Percentiles rank a stretch among this genome's conserved stretches.
These are phyloP conservation scores for Orius insidiosus DNA, from an alignment of 1,140 invertebrate species.

Conservation along the genomic window DNA sequence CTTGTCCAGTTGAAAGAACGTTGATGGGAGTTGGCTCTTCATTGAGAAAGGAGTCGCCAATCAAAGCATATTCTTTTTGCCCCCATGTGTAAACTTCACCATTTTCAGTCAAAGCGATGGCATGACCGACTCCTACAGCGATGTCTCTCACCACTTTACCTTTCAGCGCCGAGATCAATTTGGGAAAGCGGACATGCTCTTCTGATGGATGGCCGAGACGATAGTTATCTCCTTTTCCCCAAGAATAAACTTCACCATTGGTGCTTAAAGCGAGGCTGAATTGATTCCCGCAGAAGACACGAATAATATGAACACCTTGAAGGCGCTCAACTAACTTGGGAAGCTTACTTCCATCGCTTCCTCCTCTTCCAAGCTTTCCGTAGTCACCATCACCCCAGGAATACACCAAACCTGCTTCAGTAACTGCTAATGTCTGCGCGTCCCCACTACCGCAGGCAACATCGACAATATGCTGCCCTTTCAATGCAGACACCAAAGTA, in stretches of 20 bases:
- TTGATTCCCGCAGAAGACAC: conserved; percentile 70
- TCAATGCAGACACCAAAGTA: conserved; percentile 45
- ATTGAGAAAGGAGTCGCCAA: conserved; percentile 30
- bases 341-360: conserved; percentile 48
- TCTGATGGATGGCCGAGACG: conserved; percentile 60
- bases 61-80: conserved; percentile 48
- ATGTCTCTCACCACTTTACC: conserved; percentile 42
- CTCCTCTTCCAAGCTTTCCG: conserved; percentile 52
- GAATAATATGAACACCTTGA: conserved; percentile 32
- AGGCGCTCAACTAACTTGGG: conserved; percentile 53
- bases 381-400: conserved; percentile 83
- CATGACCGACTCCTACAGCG: conserved; percentile 58
- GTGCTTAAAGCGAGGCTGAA: conserved; percentile 57
- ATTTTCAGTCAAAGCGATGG: conserved; percentile 58
- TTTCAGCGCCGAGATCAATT: conserved; percentile 52
- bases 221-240: conserved; percentile 76
- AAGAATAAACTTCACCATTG: conserved; percentile 61
- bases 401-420: conserved; percentile 60
- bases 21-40: conserved; percentile 40
- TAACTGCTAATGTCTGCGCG: conserved; percentile 72
- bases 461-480: conserved; percentile 48
- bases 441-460: conserved; percentile 71
- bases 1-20: conserved; percentile 38
- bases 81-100: conserved; percentile 78
- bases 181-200: conserved; percentile 62